Conservation (phyloP, 2,113 vertebrate species). For the Candoia aspera region DNA sequence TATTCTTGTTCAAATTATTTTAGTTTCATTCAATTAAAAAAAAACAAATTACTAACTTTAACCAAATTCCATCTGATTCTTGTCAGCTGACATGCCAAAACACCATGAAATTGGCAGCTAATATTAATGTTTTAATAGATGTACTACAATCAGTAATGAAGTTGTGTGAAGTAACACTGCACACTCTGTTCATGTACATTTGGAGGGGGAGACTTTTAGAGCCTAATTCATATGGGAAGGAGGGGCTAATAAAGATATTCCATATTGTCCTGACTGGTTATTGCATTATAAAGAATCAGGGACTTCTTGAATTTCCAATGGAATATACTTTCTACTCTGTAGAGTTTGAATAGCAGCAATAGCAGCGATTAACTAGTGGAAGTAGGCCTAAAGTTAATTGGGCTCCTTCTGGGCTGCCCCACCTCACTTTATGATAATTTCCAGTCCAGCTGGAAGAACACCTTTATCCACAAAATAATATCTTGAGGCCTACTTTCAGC, state of each 20-base stretch:
- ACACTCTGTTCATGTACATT: background rate
- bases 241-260: background rate
- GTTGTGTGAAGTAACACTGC: background rate
- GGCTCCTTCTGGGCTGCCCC: background rate
- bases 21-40: background rate
- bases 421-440: background rate
- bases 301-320: background rate
- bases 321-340: background rate
- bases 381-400: background rate
- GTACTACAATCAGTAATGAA: background rate
- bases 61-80: background rate
- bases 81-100: background rate
- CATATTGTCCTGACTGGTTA: background rate
- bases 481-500: background rate
- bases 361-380: background rate
- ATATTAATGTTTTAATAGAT: background rate
- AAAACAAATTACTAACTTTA: background rate
- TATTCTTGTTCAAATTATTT: background rate
- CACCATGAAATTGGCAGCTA: background rate
- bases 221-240: background rate
- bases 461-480: background rate
- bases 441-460: background rate
- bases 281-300: background rate
- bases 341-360: background rate
- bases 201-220: background rate